Percentiles rank a stretch among this genome's conserved stretches.
Conservation (phyloP, 2,113 vertebrate species). For the Casuarius casuarius region DNA sequence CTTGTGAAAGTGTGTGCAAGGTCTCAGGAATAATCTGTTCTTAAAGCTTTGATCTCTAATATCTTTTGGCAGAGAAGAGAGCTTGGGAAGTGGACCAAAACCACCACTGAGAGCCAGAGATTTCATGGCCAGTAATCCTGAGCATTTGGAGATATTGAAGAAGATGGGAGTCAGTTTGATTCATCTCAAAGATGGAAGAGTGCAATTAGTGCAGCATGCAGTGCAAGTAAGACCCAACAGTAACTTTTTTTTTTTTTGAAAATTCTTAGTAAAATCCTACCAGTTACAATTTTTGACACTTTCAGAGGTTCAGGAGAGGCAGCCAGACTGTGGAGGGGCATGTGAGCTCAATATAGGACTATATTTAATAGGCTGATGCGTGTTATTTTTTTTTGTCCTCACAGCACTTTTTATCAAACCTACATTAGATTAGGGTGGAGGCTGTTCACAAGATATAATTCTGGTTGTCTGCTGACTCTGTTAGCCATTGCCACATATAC, state of each 20-base stretch:
- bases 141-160: slow-evolving; percentile 96
- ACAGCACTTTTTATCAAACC: not conserved
- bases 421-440: not conserved
- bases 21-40: not conserved
- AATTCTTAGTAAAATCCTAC: not conserved
- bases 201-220: slow-evolving; percentile 96
- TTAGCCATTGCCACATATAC: not conserved
- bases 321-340: not conserved
- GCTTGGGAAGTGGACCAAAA: slow-evolving; percentile 84
- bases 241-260: not conserved
- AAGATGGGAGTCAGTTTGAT: slow-evolving; percentile 99
- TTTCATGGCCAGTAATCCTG: slow-evolving; percentile 98
- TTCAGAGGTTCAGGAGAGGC: not conserved
- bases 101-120: slow-evolving; percentile 94
- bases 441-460: not conserved
- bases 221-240: slow-evolving; percentile 86
- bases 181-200: slow-evolving; percentile 96
- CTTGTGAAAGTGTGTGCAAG: not conserved
- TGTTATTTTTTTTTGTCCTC: not conserved
- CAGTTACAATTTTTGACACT: not conserved
- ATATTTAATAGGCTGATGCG: not conserved
- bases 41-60: slow-evolving; percentile 39
- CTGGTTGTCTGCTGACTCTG: not conserved
- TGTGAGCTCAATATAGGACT: not conserved
- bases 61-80: slow-evolving; percentile 80